phyloP scores from a whole-genome alignment of 2,113 vertebrate species.

The Dasypus novemcinctus region DNA sequence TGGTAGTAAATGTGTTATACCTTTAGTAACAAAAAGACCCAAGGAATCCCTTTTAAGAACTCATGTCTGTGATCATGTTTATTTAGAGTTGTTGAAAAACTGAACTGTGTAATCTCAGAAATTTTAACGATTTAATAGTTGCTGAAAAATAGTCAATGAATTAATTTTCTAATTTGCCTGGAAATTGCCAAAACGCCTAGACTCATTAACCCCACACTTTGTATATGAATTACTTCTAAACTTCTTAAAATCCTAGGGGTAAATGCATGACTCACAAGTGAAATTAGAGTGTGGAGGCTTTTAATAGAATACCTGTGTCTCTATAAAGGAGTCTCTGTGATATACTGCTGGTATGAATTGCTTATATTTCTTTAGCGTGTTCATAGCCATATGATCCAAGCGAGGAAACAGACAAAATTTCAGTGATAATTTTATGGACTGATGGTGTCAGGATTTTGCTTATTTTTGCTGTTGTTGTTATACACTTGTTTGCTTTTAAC shows the following conservation, averaged over 20 bases:
- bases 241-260: background rate
- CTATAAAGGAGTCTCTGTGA: background rate
- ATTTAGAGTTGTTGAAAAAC: background rate
- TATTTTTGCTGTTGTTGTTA: background rate
- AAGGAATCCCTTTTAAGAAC: background rate
- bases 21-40: background rate
- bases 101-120: background rate
- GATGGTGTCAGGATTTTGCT: background rate
- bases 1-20: background rate
- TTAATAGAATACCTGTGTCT: background rate
- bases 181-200: background rate
- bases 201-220: background rate
- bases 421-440: background rate
- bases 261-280: background rate
- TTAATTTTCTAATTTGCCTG: background rate
- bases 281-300: background rate
- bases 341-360: background rate
- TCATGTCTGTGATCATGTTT: background rate
- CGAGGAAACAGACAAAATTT: background rate
- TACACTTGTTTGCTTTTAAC: background rate
- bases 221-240: background rate
- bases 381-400: background rate
- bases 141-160: background rate
- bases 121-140: background rate
- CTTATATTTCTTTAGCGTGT: background rate